Conservation (phyloP, 2,113 vertebrate species). For the Tragelaphus buxtoni region DNA sequence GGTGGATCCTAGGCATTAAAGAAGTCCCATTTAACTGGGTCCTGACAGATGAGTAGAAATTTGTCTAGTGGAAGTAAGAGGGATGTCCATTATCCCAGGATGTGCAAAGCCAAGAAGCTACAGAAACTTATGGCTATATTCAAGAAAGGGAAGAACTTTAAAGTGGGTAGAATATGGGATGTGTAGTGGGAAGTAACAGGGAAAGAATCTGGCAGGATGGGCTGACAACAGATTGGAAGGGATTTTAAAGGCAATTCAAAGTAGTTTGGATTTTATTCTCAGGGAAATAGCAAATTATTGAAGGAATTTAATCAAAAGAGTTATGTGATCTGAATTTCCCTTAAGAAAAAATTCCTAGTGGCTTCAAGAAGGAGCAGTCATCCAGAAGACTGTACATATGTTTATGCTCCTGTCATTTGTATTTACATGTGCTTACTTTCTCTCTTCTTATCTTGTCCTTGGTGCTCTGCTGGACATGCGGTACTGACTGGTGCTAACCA, state of each 20-base stretch:
- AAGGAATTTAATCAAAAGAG: slow-evolving; percentile 25
- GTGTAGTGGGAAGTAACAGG: background rate
- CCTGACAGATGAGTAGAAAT: background rate
- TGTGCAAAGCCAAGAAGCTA: background rate
- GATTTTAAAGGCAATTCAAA: slow-evolving; percentile 28
- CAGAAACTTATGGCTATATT: background rate
- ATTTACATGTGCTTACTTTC: background rate
- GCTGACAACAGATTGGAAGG: background rate
- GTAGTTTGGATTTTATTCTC: slow-evolving; percentile 30
- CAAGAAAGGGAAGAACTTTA: background rate
- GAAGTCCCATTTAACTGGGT: background rate
- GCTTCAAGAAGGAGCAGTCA: background rate
- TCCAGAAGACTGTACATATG: background rate
- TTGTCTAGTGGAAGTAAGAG: background rate
- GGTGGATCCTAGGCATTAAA: background rate
- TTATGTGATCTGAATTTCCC: slow-evolving; percentile 7
- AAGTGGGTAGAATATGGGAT: background rate
- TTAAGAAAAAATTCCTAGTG: slow-evolving; percentile 31
- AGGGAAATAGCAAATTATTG: slow-evolving; percentile 9
- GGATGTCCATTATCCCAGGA: background rate
- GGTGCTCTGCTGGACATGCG: background rate
- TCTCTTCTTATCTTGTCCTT: slow-evolving; percentile 45
- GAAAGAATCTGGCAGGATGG: background rate
- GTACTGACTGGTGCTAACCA: slow-evolving; percentile 32
- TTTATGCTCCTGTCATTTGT: background rate